Percentiles rank a stretch among this genome's conserved stretches.
Evolutionary conservation across 2,797 vertebrate species (phyloP).

Genomic region (Rhincodon typus): DNA sequence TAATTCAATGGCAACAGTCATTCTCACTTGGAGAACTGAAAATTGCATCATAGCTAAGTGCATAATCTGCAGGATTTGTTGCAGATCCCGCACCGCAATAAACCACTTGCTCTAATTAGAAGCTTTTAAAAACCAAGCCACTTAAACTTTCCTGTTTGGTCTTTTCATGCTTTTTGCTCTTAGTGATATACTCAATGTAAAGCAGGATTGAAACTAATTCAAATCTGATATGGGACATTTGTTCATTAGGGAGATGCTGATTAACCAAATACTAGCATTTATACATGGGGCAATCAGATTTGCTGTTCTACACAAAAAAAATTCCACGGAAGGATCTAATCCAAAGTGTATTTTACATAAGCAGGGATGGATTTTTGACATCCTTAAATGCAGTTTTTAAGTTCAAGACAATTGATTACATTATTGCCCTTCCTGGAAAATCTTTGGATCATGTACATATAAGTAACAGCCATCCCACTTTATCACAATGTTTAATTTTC

Average conservation of each 20-base stretch:
- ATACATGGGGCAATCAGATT: neutral
- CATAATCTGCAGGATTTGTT: neutral
- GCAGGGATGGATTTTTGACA: constrained; percentile 1
- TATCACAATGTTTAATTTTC: neutral
- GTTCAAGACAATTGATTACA: neutral
- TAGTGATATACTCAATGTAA: neutral
- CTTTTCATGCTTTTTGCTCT: neutral
- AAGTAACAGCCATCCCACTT: neutral
- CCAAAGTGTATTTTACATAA: neutral
- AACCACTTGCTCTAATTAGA: constrained; percentile 2
- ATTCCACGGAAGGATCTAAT: neutral
- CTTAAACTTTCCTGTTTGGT: neutral
- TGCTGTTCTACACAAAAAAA: neutral
- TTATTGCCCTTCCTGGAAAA: neutral
- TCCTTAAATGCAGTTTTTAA: constrained; percentile 16
- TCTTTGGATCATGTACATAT: neutral
- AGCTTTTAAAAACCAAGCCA: neutral
- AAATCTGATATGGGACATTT: neutral
- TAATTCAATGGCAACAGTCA: neutral
- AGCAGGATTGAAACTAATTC: neutral
- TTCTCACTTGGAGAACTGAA: neutral
- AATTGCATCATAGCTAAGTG: neutral
- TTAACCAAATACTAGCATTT: neutral
- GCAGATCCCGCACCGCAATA: neutral
- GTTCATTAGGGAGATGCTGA: neutral